Percentiles rank a stretch among this genome's conserved stretches.
Evolutionary conservation across 2,113 vertebrate species (phyloP).

Genomic region (Naja naja): DNA sequence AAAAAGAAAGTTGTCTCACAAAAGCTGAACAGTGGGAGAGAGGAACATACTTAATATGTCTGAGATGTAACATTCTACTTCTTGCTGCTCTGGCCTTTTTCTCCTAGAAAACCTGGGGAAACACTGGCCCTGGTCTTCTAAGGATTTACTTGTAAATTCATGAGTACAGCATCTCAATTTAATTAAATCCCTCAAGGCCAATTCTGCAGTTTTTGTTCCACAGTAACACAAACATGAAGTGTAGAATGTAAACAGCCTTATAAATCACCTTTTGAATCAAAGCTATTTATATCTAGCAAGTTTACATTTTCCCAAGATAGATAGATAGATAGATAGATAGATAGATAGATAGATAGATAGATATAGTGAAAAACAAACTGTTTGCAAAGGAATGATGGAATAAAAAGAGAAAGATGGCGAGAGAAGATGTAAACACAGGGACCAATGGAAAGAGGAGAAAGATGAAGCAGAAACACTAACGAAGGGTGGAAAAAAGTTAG

Average conservation of each 20-base stretch:
- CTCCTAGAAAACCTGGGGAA: background rate
- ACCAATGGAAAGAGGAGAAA: background rate
- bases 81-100: background rate
- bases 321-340: no score
- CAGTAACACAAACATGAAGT: background rate
- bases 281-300: background rate
- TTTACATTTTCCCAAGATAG: background rate
- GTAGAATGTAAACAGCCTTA: background rate
- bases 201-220: background rate
- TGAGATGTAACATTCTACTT: background rate
- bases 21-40: background rate
- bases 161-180: background rate
- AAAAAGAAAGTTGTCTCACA: background rate
- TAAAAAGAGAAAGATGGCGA: background rate
- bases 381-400: background rate
- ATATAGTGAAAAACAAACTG: background rate
- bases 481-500: background rate
- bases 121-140: background rate
- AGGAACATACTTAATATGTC: background rate
- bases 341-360: no score
- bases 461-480: background rate
- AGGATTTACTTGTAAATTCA: background rate
- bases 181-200: background rate
- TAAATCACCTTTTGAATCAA: background rate
- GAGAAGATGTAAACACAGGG: background rate